Evolutionary conservation across 92 coral and sea anemone species (phyloP).

Genomic region (Parazoanthus darwini): DNA sequence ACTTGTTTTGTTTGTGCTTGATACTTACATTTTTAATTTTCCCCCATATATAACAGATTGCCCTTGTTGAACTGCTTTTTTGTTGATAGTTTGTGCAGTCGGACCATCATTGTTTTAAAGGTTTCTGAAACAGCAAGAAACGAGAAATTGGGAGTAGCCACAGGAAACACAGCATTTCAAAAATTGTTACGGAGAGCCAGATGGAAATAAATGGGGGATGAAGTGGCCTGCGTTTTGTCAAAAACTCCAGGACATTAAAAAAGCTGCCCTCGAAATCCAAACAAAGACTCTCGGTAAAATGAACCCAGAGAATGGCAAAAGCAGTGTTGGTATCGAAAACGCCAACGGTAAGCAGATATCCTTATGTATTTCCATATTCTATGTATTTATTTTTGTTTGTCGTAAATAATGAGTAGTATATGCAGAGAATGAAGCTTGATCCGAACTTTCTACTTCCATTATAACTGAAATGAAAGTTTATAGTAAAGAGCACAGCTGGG

Average conservation of each 20-base stretch:
- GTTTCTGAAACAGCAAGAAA: not conserved
- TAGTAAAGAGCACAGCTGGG: too few relatives aligned
- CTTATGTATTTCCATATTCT: too few relatives aligned
- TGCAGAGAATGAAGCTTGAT: too few relatives aligned
- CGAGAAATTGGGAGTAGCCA: not conserved
- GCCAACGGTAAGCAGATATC: not conserved
- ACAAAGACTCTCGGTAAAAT: slow-evolving; percentile 4
- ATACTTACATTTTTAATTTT: too few relatives aligned
- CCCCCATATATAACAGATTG: not conserved
- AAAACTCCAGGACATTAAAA: slow-evolving; percentile 20
- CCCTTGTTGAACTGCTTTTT: not conserved
- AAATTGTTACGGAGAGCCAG: not conserved
- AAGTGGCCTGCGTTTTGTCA: slow-evolving; percentile 40
- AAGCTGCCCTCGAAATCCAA: slow-evolving; percentile 19
- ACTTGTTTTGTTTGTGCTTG: too few relatives aligned
- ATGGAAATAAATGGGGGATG: slow-evolving; percentile 1
- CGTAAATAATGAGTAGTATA: not conserved
- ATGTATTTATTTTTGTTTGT: not conserved
- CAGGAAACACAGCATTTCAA: not conserved
- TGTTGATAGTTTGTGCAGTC: not conserved
- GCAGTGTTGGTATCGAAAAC: not conserved
- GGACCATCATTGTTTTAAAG: not conserved
- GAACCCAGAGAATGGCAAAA: slow-evolving; percentile 10
- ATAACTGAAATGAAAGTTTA: too few relatives aligned
- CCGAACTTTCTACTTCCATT: too few relatives aligned